Percentiles rank a stretch among this genome's conserved stretches.
Evolutionary conservation across 2,113 vertebrate species (phyloP).

Genomic region (Setophaga petechia): DNA sequence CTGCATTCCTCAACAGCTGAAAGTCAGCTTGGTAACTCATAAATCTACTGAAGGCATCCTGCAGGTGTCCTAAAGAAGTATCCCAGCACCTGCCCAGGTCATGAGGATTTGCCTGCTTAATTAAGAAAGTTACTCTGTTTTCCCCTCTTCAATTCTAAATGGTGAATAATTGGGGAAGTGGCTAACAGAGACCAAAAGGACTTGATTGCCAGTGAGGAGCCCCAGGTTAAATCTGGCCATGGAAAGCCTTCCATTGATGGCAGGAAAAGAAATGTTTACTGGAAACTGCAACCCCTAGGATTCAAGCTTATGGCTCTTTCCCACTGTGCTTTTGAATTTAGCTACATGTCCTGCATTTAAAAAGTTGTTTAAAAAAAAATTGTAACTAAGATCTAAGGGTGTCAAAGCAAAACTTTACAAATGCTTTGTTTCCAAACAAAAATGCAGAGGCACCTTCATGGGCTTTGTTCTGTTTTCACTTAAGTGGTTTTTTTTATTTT

Average conservation of each 20-base stretch:
- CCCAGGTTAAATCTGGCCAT: not conserved
- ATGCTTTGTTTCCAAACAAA: not conserved
- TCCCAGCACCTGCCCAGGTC: not conserved
- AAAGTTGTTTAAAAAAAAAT: not conserved
- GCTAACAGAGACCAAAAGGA: not conserved
- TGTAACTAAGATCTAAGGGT: constrained; percentile 13
- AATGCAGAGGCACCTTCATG: not conserved
- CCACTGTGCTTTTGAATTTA: constrained; percentile 56
- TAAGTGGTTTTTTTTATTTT: not conserved
- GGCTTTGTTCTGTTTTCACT: constrained; percentile 35
- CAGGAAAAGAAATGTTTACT: not conserved
- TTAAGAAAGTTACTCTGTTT: not conserved
- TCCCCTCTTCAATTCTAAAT: not conserved
- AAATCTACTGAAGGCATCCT: not conserved
- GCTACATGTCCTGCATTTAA: constrained; percentile 1
- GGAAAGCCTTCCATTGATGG: not conserved
- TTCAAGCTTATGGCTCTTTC: constrained; percentile 30
- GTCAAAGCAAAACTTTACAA: constrained; percentile 34
- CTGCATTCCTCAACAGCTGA: not conserved
- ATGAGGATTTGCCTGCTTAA: constrained; percentile 9
- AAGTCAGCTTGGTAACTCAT: not conserved
- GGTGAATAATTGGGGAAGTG: not conserved
- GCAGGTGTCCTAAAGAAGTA: not conserved
- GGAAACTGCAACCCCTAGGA: not conserved
- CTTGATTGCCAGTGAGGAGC: not conserved